Evolutionary conservation across 1,140 invertebrate species (phyloP).

Genomic region (Wiebesia pumilae): DNA sequence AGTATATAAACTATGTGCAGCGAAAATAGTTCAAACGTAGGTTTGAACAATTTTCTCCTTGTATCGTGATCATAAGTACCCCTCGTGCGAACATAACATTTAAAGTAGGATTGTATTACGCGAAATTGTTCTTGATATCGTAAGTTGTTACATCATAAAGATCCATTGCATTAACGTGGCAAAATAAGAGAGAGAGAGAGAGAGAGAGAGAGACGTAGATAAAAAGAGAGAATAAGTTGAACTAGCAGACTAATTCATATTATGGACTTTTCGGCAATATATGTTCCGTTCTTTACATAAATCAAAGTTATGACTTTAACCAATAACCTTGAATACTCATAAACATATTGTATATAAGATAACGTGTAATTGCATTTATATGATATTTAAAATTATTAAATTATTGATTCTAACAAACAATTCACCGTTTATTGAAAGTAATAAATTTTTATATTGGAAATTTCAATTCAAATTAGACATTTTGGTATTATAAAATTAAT

Average conservation of each 20-base stretch:
- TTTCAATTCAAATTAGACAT: no score
- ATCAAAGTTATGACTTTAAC: neutral
- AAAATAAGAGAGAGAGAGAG: neutral
- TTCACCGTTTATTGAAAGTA: no score
- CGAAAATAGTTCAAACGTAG: no score
- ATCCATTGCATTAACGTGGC: neutral
- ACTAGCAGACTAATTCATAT: neutral
- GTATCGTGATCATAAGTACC: neutral
- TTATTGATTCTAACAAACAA: no score
- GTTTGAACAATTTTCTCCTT: neutral
- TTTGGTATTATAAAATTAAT: no score
- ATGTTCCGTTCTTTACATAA: neutral
- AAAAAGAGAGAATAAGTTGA: neutral
- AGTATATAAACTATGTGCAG: neutral
- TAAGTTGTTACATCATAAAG: conserved; percentile 25
- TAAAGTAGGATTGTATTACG: conserved; percentile 26
- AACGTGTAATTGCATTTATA: no score
- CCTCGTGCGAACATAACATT: neutral
- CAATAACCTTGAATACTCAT: no score
- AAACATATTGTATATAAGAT: no score
- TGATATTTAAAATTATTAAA: no score
- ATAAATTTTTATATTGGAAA: no score
- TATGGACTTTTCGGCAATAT: neutral
- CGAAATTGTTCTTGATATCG: conserved; percentile 34
- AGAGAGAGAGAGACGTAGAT: neutral